A percentile compares a stretch with the other conserved stretches of the same genome.
phyloP scores from a whole-genome alignment of 1,140 invertebrate genomes.

The Metaphire vulgaris region DNA sequence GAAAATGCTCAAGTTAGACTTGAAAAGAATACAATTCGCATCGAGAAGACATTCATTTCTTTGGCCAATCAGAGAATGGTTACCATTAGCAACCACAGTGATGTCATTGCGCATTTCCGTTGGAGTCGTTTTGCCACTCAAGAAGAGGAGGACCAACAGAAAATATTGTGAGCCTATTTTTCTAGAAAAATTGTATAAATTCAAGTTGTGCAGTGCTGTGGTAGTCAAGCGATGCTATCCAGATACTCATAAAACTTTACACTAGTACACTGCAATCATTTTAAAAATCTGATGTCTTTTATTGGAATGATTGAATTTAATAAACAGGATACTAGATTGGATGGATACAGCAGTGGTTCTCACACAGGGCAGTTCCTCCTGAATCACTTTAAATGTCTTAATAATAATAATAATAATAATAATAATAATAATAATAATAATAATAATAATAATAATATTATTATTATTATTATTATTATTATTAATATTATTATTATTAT shows the following conservation, averaged over 20 bases:
- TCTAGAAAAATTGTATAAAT: too few relatives aligned
- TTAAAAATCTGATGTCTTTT: background rate
- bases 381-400: too few relatives aligned
- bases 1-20: constrained; percentile 49
- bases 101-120: constrained; percentile 49
- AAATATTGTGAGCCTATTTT: constrained; percentile 36
- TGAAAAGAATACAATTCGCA: constrained; percentile 50
- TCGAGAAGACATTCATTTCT: constrained; percentile 52
- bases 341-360: too few relatives aligned
- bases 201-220: too few relatives aligned
- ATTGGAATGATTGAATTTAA: background rate
- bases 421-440: too few relatives aligned
- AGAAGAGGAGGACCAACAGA: constrained; percentile 49
- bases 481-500: too few relatives aligned
- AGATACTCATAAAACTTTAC: background rate
- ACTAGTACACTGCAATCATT: background rate
- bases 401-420: background rate
- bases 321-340: background rate
- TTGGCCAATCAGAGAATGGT: constrained; percentile 51
- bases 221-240: too few relatives aligned
- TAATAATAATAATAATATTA: too few relatives aligned
- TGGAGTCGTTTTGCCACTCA: constrained; percentile 51
- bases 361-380: too few relatives aligned
- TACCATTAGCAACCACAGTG: constrained; percentile 46
- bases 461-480: too few relatives aligned